Conservation (phyloP, 2,113 vertebrate genomes). For the Amazona guildingii region DNA sequence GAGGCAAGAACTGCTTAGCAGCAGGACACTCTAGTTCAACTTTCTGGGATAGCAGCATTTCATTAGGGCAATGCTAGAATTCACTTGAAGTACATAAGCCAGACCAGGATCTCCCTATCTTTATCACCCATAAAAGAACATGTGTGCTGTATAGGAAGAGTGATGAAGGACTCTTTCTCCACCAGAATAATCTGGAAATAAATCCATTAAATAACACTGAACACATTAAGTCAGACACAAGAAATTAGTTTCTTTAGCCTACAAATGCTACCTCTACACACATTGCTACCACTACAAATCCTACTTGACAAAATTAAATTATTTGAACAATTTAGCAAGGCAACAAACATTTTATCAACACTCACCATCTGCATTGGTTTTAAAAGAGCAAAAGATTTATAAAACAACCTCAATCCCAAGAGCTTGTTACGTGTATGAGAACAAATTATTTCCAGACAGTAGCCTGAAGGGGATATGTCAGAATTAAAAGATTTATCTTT, state of each 20-base stretch:
- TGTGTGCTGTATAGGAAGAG: neutral
- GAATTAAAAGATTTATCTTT: neutral
- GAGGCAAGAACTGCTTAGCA: neutral
- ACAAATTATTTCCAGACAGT: constrained; percentile 29
- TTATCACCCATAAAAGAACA: neutral
- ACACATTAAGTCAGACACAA: neutral
- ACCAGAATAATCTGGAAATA: neutral
- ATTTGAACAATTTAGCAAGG: constrained; percentile 36
- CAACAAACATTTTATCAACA: constrained; percentile 35
- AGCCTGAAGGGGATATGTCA: neutral
- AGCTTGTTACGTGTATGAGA: neutral
- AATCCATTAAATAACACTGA: neutral
- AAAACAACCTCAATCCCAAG: neutral
- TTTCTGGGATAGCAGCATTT: neutral
- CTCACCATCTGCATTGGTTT: neutral
- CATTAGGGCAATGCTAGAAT: neutral
- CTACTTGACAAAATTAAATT: constrained; percentile 16
- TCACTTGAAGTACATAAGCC: rapidly evolving
- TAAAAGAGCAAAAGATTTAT: constrained; percentile 19
- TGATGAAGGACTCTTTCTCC: neutral
- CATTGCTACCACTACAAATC: neutral
- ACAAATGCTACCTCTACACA: neutral
- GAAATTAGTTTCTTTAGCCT: neutral
- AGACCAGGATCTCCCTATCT: neutral
- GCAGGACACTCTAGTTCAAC: neutral